phyloP scores from a whole-genome alignment of 1,140 invertebrate genomes.

The Euglossa dilemma region DNA sequence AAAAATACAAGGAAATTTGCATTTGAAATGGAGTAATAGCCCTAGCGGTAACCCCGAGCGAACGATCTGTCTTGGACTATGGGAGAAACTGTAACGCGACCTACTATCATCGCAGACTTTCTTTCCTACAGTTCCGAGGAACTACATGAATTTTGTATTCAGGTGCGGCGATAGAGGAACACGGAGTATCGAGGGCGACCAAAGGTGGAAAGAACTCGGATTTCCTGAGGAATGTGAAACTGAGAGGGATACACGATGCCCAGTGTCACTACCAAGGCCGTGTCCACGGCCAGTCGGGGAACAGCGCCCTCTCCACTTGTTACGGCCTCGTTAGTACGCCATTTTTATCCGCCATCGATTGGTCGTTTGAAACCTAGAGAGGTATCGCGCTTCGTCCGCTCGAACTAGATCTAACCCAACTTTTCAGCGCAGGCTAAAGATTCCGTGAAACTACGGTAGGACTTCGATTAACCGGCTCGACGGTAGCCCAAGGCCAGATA shows the following conservation, averaged over 20 bases:
- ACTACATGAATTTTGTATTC: not conserved
- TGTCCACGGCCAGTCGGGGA: slow-evolving; percentile 72
- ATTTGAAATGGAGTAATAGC: not conserved
- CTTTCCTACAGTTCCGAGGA: not conserved
- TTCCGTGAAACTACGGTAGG: too few species aligned
- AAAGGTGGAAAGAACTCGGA: not conserved
- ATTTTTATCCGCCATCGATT: not conserved
- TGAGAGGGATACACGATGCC: slow-evolving; percentile 56
- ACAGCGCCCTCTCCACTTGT: slow-evolving; percentile 82
- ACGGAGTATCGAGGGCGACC: not conserved
- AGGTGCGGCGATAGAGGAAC: slow-evolving; percentile 37
- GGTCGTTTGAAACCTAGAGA: slow-evolving; percentile 27
- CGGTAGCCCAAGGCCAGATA: too few species aligned
- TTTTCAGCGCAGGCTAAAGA: too few species aligned
- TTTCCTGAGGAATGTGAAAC: slow-evolving; percentile 18
- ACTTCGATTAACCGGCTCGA: too few species aligned
- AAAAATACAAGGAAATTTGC: not conserved
- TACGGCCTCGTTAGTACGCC: slow-evolving; percentile 83
- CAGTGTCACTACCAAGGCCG: slow-evolving; percentile 81
- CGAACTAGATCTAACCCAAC: not conserved
- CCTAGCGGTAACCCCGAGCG: too few species aligned
- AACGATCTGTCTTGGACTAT: not conserved
- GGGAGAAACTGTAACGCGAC: not conserved
- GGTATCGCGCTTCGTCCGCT: not conserved
- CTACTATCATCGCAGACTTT: not conserved